A percentile compares a stretch with the other conserved stretches of the same genome.
These are phyloP conservation scores for Eupeodes corollae DNA, from an alignment of 1,140 invertebrate species.

Conservation along the genomic window DNA sequence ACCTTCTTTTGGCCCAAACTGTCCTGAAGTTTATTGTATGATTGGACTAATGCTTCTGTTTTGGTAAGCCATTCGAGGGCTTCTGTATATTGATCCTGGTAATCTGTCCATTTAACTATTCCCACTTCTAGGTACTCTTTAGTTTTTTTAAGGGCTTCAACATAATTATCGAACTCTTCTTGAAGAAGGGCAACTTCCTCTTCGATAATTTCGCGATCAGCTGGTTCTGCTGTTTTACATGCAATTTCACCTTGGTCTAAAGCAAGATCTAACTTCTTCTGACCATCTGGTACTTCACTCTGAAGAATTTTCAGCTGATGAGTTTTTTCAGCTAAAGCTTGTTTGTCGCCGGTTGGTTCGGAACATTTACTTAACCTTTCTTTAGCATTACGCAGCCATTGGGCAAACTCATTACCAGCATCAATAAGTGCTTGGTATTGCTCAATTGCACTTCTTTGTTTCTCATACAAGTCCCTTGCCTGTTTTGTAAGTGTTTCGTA, in stretches of 20 bases:
- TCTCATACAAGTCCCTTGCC: constrained; percentile 80
- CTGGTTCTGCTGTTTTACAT: constrained; percentile 66
- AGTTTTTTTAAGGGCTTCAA: constrained; percentile 62
- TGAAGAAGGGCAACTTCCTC: constrained; percentile 80
- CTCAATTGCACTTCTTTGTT: constrained; percentile 81
- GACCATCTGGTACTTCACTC: constrained; percentile 68
- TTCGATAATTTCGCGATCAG: constrained; percentile 82
- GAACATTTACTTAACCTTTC: constrained; percentile 87
- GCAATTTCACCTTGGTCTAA: constrained; percentile 71
- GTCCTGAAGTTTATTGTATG: constrained; percentile 82
- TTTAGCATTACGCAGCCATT: constrained; percentile 80
- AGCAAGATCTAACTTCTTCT: constrained; percentile 69
- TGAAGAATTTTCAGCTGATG: constrained; percentile 73
- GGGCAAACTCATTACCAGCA: constrained; percentile 78
- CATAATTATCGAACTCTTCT: constrained; percentile 75
- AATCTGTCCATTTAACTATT: constrained; percentile 91
- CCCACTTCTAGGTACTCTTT: constrained; percentile 77
- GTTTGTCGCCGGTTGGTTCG: constrained; percentile 88
- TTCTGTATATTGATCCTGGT: constrained; percentile 85
- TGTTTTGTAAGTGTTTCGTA: constrained; percentile 82
- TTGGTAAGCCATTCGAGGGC: constrained; percentile 78
- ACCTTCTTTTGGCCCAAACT: constrained; percentile 81
- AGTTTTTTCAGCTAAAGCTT: constrained; percentile 71
- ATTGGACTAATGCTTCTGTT: constrained; percentile 75
- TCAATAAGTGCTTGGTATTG: constrained; percentile 84